phyloP scores from a whole-genome alignment of 2,888 invertebrate species.

The Epiblema foenella region DNA sequence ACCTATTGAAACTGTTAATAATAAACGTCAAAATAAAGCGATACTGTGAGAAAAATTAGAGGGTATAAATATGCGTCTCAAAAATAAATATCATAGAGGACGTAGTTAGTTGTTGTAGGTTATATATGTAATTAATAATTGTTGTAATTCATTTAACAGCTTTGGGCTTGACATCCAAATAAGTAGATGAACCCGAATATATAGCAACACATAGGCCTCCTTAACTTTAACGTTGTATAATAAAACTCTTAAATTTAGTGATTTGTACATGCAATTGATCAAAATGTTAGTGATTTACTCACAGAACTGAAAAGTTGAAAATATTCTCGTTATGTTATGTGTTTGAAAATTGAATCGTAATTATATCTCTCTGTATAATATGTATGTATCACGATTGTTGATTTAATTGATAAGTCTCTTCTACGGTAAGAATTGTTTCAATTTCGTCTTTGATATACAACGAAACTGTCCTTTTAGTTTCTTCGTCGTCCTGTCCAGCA shows the following conservation, averaged over 20 bases:
- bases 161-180: constrained; percentile 70
- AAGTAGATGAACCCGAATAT: constrained; percentile 53
- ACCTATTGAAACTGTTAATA: constrained; percentile 74
- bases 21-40: constrained; percentile 84
- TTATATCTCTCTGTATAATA: constrained; percentile 74
- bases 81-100: constrained; percentile 76
- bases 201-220: constrained; percentile 49
- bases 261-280: constrained; percentile 62
- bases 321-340: constrained; percentile 80
- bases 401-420: constrained; percentile 80
- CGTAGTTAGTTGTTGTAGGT: constrained; percentile 79
- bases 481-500: constrained; percentile 62
- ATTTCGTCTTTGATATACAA: constrained; percentile 69
- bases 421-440: constrained; percentile 58
- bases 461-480: constrained; percentile 63
- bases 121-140: constrained; percentile 62
- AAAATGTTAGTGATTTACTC: constrained; percentile 82
- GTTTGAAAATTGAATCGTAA: constrained; percentile 76
- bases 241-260: constrained; percentile 38
- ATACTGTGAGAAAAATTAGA: constrained; percentile 84
- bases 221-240: constrained; percentile 40
- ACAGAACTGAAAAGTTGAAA: constrained; percentile 84
- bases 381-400: constrained; percentile 79
- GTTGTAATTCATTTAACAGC: constrained; percentile 68
- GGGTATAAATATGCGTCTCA: constrained; percentile 75